Base-by-base conservation (phyloP, 2,113 vertebrate genomes). In the Recurvirostra avosetta region DNA sequence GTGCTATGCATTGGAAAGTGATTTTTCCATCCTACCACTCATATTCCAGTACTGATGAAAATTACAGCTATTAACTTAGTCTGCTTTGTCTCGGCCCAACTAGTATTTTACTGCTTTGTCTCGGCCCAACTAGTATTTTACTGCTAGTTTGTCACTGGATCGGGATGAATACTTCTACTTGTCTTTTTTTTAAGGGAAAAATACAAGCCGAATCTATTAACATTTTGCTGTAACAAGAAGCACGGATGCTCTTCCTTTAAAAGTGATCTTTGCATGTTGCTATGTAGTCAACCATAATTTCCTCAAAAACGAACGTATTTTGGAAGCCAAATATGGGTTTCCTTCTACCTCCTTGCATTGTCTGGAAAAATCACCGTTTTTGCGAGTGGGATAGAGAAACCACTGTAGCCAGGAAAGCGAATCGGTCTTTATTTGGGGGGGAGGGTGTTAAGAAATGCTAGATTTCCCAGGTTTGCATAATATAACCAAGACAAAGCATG, bases 11-110 rank as follows among this genome's bases (percentile, higher is more conserved):
- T 21, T 94, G 49, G 73, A 90, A 97, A 96, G 58, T 52, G 62
- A 70, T 90, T 97, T 95, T 97, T 97, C 88, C 63, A 80, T 92
- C 81, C 72, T 73, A 92, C 56, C 61, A 45, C 15, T 96, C 85
- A 10, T 91, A 56, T 62, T 92, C 88, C 49, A 25, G 41, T 89
- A 53, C 72, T 92, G 79, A 94, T 92, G 77, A 93, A 97, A 97
- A 96, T 96, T 96, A 55, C 56, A 94, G 68, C 43, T 80, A 88
- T 93, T 96, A 96, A 88, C 72, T 88, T 76, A 68, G 38, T 55
- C 63, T 94, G 79, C 77, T 47, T 93, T 65, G 73, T 88, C 34
- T 97, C 83, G 59, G 26, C 68, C 80, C 95, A 67, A 18, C 68
- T 72, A 85, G 45, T 12, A 59, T 93, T 96, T 97, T 94, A n/a